These are phyloP conservation scores for Vulpes ferrilata DNA, from an alignment of 2,113 vertebrate genomes.

Conservation along the genomic window DNA sequence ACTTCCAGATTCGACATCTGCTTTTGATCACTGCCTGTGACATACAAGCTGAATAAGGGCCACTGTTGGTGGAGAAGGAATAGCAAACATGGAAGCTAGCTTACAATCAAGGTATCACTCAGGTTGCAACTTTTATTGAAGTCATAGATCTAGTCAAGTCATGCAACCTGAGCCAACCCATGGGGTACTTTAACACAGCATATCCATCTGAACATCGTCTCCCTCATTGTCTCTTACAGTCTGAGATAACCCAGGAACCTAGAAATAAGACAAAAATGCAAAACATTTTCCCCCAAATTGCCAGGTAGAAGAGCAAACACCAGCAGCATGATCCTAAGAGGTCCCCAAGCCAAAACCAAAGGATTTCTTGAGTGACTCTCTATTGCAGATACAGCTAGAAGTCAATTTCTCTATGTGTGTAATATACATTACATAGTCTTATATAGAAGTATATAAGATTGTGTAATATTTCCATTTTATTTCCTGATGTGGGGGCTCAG, in stretches of 20 bases:
- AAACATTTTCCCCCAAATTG: background rate
- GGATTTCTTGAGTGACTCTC: background rate
- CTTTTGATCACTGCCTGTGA: background rate
- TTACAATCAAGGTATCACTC: background rate
- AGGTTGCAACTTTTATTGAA: background rate
- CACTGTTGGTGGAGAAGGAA: background rate
- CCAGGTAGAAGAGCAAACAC: background rate
- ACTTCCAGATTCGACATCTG: background rate
- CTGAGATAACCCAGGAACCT: background rate
- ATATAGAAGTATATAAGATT: background rate
- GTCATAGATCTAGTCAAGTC: background rate
- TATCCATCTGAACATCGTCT: background rate
- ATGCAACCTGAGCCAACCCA: background rate
- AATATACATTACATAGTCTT: background rate
- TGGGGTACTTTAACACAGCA: background rate
- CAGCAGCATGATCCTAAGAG: background rate
- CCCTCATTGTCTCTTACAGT: background rate
- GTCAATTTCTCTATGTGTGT: background rate
- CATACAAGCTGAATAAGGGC: background rate
- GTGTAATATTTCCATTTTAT: background rate
- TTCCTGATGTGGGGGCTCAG: background rate
- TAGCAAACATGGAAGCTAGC: background rate
- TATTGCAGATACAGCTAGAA: background rate
- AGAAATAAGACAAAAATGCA: background rate
- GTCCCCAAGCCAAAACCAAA: background rate